phyloP scores from a whole-genome alignment of 2,888 invertebrate species.

The Lumbricus terrestris region DNA sequence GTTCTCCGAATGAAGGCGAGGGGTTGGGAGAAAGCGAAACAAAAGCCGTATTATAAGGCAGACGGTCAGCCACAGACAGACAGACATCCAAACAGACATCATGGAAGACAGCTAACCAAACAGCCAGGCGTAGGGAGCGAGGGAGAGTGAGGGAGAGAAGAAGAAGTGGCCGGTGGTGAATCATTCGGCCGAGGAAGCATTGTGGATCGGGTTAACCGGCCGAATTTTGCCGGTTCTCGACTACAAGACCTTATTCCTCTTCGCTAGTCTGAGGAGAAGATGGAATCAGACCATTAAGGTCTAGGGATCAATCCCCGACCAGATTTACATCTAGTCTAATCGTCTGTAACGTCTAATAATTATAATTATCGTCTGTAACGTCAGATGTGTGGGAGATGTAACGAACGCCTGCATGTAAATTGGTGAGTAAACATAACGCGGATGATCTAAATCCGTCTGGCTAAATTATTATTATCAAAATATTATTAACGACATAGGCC shows the following conservation, averaged over 20 bases:
- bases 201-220: background rate
- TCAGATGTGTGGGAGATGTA: no score
- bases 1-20: background rate
- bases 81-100: background rate
- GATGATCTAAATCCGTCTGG: background rate
- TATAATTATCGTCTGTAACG: no score
- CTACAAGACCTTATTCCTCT: background rate
- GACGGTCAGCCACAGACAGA: background rate
- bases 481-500: no score
- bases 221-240: background rate
- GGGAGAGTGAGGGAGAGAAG: background rate
- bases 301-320: background rate
- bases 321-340: background rate
- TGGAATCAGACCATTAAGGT: background rate
- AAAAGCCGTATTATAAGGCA: background rate
- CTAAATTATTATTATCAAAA: background rate
- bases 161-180: background rate
- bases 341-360: background rate
- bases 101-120: background rate
- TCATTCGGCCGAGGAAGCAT: background rate
- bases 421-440: background rate
- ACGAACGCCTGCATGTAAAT: background rate
- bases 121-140: background rate
- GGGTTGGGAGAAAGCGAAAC: background rate
- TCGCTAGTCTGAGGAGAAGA: background rate